These are phyloP conservation scores for silkworm (Bombyx mori) DNA, from an alignment of 1,140 invertebrate species.

Conservation along the genomic window ASM3026992v2 NC_085133.1:1734001-1734500, in stretches of 20 bases:
- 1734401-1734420: too few species aligned
- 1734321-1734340: slow-evolving; percentile 22
- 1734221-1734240: too few species aligned
- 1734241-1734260: too few species aligned
- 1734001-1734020: slow-evolving; percentile 66
- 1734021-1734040: slow-evolving; percentile 62
- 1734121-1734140: too few species aligned
- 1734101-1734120: too few species aligned
- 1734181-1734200: too few species aligned
- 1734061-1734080: neutral
- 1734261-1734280: slow-evolving; percentile 22
- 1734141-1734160: too few species aligned
- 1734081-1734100: too few species aligned
- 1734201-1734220: too few species aligned
- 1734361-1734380: slow-evolving; percentile 23
- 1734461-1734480: slow-evolving; percentile 2
- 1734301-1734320: slow-evolving; percentile 36
- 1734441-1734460: too few species aligned
- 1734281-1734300: slow-evolving; percentile 42
- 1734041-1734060: slow-evolving; percentile 28
- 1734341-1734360: slow-evolving; percentile 49
- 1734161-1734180: too few species aligned
- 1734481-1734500: slow-evolving; percentile 44
- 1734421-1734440: too few species aligned
- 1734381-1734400: slow-evolving; percentile 28